A percentile compares a stretch with the other conserved stretches of the same genome.
Evolutionary conservation across 1,140 invertebrate species (phyloP).

Genomic region (Ceratina australensis): DNA sequence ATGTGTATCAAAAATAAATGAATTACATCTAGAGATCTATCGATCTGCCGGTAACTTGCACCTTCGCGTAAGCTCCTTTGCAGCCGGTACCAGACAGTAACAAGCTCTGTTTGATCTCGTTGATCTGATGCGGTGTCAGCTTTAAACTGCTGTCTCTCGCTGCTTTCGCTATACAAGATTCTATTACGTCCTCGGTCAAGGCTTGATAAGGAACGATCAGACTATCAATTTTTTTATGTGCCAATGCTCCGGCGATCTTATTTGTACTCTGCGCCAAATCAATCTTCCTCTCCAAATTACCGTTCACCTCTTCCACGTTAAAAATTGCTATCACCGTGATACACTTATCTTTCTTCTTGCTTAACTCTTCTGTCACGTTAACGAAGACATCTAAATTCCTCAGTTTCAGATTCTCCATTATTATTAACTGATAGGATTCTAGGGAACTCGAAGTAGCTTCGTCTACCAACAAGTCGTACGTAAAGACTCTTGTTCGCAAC

Average conservation of each 20-base stretch:
- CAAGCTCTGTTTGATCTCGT: conserved; percentile 61
- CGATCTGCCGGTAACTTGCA: conserved; percentile 62
- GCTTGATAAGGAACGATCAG: conserved; percentile 60
- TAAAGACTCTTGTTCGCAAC: conserved; percentile 45
- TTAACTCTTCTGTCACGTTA: conserved; percentile 45
- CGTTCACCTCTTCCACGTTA: conserved; percentile 64
- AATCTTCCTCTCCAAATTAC: conserved; percentile 53
- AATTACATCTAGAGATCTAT: not conserved
- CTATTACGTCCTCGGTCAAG: conserved; percentile 57
- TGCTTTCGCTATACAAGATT: conserved; percentile 69
- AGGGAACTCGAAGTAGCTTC: conserved; percentile 42
- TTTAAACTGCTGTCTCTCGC: conserved; percentile 51
- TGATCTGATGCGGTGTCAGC: conserved; percentile 57
- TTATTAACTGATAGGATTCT: conserved; percentile 64
- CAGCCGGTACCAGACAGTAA: conserved; percentile 67
- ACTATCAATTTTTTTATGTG: conserved; percentile 42
- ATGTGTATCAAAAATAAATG: too few relatives aligned
- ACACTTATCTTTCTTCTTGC: conserved; percentile 58
- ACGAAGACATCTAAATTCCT: conserved; percentile 43
- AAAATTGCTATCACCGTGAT: conserved; percentile 67
- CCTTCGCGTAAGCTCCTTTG: conserved; percentile 75
- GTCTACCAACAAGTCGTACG: conserved; percentile 59
- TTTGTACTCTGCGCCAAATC: conserved; percentile 57
- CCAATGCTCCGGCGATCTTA: conserved; percentile 53
- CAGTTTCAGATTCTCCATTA: conserved; percentile 72